Evolutionary conservation across 2,113 vertebrate genomes (phyloP).

Genomic region (Nothobranchius kuhntae): DNA sequence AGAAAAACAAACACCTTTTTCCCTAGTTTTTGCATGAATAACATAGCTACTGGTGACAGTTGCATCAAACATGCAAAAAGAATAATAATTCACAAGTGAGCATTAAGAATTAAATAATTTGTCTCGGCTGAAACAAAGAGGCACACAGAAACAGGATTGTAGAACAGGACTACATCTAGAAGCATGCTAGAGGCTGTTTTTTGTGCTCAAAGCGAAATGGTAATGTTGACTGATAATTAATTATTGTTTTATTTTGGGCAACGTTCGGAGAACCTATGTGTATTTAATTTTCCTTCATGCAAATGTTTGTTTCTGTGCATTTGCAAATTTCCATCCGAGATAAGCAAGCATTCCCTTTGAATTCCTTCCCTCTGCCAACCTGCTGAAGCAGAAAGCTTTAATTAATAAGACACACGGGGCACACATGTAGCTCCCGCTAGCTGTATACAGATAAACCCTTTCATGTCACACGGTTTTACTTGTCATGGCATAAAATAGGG

Average conservation of each 20-base stretch:
- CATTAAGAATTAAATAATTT: conserved; percentile 16
- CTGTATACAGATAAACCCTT: not conserved
- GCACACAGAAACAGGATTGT: not conserved
- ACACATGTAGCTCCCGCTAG: not conserved
- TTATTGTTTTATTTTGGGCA: not conserved
- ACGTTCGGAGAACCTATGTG: not conserved
- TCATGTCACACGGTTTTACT: not conserved
- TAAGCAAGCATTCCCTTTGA: not conserved
- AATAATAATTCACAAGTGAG: conserved; percentile 23
- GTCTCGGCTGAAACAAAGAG: conserved; percentile 6
- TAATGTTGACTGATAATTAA: not conserved
- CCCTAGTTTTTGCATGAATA: not conserved
- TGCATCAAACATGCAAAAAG: conserved; percentile 14
- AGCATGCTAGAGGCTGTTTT: not conserved
- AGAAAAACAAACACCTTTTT: no score
- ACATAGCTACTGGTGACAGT: not conserved
- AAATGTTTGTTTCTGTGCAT: conserved; percentile 1
- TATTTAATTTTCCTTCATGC: conserved; percentile 1
- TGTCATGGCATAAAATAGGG: not conserved
- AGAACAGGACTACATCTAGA: not conserved
- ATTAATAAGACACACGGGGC: conserved; percentile 2
- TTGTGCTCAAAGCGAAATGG: not conserved
- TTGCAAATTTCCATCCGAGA: conserved; percentile 1
- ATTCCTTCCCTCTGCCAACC: not conserved
- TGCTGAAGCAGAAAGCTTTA: conserved; percentile 1